Conservation (phyloP, 2,113 vertebrate genomes). For the Mugil cephalus region DNA sequence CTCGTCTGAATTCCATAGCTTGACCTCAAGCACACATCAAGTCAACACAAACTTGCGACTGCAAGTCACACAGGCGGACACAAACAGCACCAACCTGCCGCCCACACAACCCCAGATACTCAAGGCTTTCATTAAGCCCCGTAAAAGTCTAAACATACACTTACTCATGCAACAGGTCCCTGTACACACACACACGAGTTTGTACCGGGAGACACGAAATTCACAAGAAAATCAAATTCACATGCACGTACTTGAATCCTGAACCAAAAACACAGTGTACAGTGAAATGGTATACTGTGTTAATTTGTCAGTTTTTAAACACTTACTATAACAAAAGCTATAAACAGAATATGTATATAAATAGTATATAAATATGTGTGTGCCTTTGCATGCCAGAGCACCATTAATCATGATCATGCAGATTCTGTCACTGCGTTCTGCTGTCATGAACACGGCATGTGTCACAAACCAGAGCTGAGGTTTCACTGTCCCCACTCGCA, state of each 20-base stretch:
- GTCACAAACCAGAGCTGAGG: constrained; percentile 29
- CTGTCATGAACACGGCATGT: constrained; percentile 23
- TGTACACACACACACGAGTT: background rate
- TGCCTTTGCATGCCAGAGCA: too few species aligned
- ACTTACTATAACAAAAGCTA: too few species aligned
- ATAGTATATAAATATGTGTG: too few species aligned
- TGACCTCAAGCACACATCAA: constrained; percentile 69
- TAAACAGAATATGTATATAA: background rate
- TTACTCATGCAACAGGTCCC: background rate
- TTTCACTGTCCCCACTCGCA: constrained; percentile 38
- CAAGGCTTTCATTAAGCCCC: constrained; percentile 56
- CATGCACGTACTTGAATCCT: too few species aligned
- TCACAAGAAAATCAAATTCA: background rate
- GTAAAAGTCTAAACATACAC: constrained; percentile 56
- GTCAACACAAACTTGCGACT: constrained; percentile 56
- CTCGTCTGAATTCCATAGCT: constrained; percentile 83
- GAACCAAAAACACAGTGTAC: too few species aligned
- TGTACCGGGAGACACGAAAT: background rate
- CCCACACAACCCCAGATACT: constrained; percentile 48
- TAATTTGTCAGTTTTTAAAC: too few species aligned
- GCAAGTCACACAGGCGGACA: constrained; percentile 47
- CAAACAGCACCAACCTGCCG: constrained; percentile 51
- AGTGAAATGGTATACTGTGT: too few species aligned
- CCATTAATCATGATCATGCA: background rate
- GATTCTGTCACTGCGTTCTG: background rate